Percentiles rank a stretch among this genome's conserved stretches.
Conservation (phyloP, 2,888 invertebrate genomes). For the Petrolisthes cinctipes region DNA sequence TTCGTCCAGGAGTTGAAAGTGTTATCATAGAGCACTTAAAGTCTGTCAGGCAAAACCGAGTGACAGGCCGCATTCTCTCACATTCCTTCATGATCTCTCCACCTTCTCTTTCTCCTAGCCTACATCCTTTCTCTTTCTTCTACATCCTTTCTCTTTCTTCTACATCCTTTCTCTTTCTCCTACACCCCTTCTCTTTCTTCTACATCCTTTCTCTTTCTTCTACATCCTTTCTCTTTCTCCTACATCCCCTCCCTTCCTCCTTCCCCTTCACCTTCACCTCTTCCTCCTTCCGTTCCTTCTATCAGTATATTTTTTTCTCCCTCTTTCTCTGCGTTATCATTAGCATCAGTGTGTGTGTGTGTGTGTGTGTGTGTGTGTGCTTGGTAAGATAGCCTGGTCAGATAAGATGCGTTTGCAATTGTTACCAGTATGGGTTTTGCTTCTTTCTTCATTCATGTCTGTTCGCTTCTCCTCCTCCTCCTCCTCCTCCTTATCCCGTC, state of each 20-base stretch:
- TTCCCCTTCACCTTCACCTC: not conserved
- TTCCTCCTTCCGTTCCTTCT: not conserved
- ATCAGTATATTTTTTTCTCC: not conserved
- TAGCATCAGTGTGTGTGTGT: not conserved
- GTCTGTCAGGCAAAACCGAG: not conserved
- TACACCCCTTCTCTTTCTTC: conserved; percentile 14
- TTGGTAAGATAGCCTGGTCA: not conserved
- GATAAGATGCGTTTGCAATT: not conserved
- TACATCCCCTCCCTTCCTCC: not conserved
- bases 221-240: not conserved
- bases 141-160: not conserved
- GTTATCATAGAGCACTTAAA: not conserved
- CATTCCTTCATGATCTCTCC: not conserved
- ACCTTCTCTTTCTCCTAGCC: not conserved
- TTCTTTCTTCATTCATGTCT: not conserved
- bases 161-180: conserved; percentile 6
- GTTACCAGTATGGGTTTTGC: not conserved
- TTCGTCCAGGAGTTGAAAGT: not conserved
- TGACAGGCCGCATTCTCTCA: not conserved
- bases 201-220: conserved; percentile 12
- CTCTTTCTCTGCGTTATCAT: not conserved
- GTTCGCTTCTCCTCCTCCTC: not conserved
- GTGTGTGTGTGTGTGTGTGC: too few species aligned
- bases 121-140: not conserved
- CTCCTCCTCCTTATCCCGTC: conserved; percentile 5